Percentiles rank a stretch among this genome's conserved stretches.
Evolutionary conservation across 2,113 vertebrate species (phyloP).

Genomic region (Oostethus manadensis): DNA sequence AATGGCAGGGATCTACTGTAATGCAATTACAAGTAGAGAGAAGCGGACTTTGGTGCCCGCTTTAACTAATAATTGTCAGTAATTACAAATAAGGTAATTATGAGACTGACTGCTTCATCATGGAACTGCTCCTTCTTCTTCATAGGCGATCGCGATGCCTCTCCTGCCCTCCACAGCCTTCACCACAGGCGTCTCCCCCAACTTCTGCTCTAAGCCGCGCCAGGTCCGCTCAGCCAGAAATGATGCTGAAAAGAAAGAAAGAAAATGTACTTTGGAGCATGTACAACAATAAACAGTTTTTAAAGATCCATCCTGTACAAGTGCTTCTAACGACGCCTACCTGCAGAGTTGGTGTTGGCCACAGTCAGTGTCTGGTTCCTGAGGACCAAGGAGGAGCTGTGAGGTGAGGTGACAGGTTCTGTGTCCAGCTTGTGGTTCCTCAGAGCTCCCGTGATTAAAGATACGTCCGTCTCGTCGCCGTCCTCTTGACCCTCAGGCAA

Average conservation of each 20-base stretch:
- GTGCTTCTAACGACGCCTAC: conserved; percentile 52
- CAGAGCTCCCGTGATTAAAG: conserved; percentile 85
- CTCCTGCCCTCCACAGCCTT: conserved; percentile 82
- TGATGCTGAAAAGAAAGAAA: conserved; percentile 69
- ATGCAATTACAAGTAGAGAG: not conserved
- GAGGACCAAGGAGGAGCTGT: conserved; percentile 65
- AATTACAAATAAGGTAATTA: no score
- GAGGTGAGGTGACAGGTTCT: not conserved
- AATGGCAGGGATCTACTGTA: not conserved
- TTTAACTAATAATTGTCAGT: no score
- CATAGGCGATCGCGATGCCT: conserved; percentile 93
- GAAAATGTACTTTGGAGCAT: not conserved
- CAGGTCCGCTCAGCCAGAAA: conserved; percentile 87
- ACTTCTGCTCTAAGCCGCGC: conserved; percentile 82
- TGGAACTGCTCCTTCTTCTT: conserved; percentile 74
- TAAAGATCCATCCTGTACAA: not conserved
- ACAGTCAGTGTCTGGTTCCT: conserved; percentile 73
- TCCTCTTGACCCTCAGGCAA: conserved; percentile 60
- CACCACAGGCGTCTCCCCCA: conserved; percentile 80
- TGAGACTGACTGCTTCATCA: not conserved
- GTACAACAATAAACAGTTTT: conserved; percentile 12
- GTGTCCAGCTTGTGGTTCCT: conserved; percentile 39
- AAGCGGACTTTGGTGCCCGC: no score
- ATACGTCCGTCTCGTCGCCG: conserved; percentile 71
- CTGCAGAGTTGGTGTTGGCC: conserved; percentile 78